Evolutionary conservation across 92 coral and sea anemone genomes (phyloP).

Genomic region (Metridium senile): DNA sequence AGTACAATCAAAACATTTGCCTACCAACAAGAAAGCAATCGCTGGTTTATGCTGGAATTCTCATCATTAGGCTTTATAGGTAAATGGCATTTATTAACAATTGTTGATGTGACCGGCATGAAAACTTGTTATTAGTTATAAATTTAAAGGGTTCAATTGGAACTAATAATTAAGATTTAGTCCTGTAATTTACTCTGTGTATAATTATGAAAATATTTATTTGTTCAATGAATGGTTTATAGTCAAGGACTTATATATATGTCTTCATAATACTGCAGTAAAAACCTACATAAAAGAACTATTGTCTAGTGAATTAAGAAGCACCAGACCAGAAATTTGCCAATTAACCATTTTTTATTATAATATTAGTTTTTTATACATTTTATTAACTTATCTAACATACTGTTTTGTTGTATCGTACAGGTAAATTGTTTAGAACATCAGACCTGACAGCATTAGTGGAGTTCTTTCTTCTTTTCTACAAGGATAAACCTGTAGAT

Average conservation of each 20-base stretch:
- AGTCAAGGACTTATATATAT: too few species aligned
- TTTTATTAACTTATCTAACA: not conserved
- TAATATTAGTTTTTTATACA: not conserved
- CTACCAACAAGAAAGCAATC: constrained; percentile 84
- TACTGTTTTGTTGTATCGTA: not conserved
- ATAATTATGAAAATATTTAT: too few species aligned
- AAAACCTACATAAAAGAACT: too few species aligned
- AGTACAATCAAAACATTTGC: constrained; percentile 95
- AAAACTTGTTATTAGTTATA: too few species aligned
- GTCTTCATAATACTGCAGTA: too few species aligned
- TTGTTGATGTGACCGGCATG: not conserved
- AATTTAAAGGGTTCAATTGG: too few species aligned
- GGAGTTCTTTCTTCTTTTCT: constrained; percentile 92
- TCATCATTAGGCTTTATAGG: constrained; percentile 99
- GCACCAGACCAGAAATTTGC: not conserved
- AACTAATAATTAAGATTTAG: too few species aligned
- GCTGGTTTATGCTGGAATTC: constrained; percentile 94
- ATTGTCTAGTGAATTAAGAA: not conserved
- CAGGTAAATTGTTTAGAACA: constrained; percentile 93
- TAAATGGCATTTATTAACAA: constrained; percentile 29
- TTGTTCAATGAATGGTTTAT: too few species aligned
- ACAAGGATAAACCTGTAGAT: constrained; percentile 98
- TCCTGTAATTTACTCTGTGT: too few species aligned
- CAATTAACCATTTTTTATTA: too few species aligned
- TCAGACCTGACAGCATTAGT: constrained; percentile 79